Evolutionary conservation across 2,113 vertebrate species (phyloP), one percentile per base, ranked within the genome.

Genomic region (Anthoscopus minutus): DNA sequence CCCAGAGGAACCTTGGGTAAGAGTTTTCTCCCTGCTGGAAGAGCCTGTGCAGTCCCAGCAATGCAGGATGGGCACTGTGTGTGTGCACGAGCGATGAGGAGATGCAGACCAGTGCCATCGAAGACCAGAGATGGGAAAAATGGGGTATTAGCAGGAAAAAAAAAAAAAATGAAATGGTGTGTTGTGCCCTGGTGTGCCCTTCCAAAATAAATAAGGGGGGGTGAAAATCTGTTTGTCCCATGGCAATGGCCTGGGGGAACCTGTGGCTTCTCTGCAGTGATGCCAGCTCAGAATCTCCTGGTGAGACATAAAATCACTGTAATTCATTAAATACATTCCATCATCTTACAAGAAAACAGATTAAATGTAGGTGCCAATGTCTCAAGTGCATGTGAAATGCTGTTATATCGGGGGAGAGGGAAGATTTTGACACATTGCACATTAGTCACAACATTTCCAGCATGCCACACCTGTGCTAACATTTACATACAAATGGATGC

Each of bases 391-490:
- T 9, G 76, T 22, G 64, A 72, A 76, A 65, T 5, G 37, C 77
- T 57, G 31, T 24, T 37, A 8, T 40, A 12, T 16, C 0, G 0
- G 62, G 27, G 54, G 38, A 51, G 72, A 65, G 77, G 50, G 83
- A 44, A 33, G 84, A 7, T n/a, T 73, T 65, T 73, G 56, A 31
- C 37, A 44, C 5, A 0, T 73, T 27, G 53, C 7, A 6, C 56
- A 7, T 89, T 53, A 77, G 24, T 61, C 47, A 33, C 2, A 48
- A 7, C 18, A 60, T 71, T 92, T 38, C 65, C 48, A 79, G 69
- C 30, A 4, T 6, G 19, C 25, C 4, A 2, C 2, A 1, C 1
- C 5, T 47, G 31, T 42, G 4, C 47, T 66, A 5, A 1, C 30
- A 1, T 56, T 85, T 62, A 73, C 1, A 0, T 51, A 2, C 30